Percentiles rank a stretch among this genome's conserved stretches.
phyloP scores from a whole-genome alignment of 2,888 invertebrate genomes.

The Ptilodon capucinus region DNA sequence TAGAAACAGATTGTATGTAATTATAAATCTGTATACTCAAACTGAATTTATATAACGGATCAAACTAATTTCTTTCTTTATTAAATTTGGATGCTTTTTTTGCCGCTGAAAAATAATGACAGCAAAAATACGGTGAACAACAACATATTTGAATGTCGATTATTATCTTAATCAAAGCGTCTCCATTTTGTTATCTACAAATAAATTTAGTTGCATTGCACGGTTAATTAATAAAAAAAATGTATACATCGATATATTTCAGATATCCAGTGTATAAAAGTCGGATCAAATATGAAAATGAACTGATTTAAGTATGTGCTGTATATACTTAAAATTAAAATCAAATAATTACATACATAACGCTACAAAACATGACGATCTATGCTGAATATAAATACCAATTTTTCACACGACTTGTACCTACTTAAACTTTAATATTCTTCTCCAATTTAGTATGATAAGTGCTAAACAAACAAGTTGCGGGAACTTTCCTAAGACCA shows the following conservation, averaged over 20 bases:
- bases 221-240: no score
- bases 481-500: not conserved
- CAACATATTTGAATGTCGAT: not conserved
- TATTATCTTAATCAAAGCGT: not conserved
- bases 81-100: not conserved
- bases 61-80: not conserved
- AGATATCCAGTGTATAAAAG: no score
- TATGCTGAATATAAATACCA: no score
- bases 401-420: not conserved
- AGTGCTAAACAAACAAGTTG: not conserved
- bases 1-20: conserved; percentile 9
- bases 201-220: no score
- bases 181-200: no score
- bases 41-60: not conserved
- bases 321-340: no score
- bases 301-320: no score
- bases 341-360: no score
- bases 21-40: conserved; percentile 15
- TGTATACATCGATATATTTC: no score
- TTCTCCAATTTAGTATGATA: conserved; percentile 1
- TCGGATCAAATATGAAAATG: no score
- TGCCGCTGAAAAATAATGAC: not conserved
- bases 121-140: not conserved
- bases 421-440: not conserved
- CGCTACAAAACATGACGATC: no score